Evolutionary conservation across 2,888 invertebrate species (phyloP).

Genomic region (Dasysyrphus tricinctus): DNA sequence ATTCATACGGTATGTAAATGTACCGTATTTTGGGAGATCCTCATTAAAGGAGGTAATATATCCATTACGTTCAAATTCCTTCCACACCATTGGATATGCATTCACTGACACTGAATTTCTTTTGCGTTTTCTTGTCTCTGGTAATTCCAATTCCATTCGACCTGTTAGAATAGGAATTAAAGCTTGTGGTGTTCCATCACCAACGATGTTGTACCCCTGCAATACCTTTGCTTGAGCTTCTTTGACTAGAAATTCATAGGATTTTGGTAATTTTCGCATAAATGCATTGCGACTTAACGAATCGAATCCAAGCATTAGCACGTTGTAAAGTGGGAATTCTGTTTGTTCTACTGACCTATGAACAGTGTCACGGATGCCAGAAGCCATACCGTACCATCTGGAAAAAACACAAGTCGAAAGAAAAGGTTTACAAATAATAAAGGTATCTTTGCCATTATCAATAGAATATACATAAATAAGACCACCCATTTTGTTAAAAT

Average conservation of each 20-base stretch:
- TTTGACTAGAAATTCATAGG: constrained; percentile 88
- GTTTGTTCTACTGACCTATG: constrained; percentile 76
- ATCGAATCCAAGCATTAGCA: constrained; percentile 94
- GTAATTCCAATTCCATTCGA: constrained; percentile 92
- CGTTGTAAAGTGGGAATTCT: constrained; percentile 84
- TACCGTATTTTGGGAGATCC: constrained; percentile 92
- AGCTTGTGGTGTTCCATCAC: constrained; percentile 94
- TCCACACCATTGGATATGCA: constrained; percentile 94
- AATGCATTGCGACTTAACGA: constrained; percentile 93
- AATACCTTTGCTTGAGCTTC: constrained; percentile 87
- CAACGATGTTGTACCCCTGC: constrained; percentile 92
- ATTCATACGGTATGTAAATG: constrained; percentile 94
- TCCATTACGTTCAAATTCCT: constrained; percentile 88
- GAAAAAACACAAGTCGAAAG: not conserved
- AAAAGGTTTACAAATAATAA: not conserved
- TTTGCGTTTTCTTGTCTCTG: constrained; percentile 91
- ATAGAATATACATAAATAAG: too few species aligned
- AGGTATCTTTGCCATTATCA: not conserved
- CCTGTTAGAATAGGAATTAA: constrained; percentile 95
- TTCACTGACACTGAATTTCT: constrained; percentile 88
- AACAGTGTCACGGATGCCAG: constrained; percentile 84
- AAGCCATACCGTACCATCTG: constrained; percentile 88
- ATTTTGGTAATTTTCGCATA: constrained; percentile 90
- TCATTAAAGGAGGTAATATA: constrained; percentile 93
- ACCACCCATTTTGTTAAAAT: too few species aligned